Conservation (phyloP, 2,888 invertebrate species). For the Syritta pipiens region DNA sequence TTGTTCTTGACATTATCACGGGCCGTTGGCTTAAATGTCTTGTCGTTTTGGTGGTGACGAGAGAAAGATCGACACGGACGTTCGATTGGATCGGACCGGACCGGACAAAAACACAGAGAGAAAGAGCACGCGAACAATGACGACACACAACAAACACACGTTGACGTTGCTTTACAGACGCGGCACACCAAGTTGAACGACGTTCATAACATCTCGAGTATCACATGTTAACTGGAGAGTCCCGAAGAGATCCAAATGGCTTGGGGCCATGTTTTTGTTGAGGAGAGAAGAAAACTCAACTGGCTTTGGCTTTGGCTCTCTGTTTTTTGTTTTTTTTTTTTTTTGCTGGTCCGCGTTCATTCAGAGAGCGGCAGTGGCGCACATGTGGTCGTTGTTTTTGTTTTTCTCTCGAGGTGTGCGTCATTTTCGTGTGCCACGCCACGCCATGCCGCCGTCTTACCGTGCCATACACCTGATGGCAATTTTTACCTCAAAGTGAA, state of each 20-base stretch:
- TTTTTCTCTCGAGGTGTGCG: slow-evolving; percentile 25
- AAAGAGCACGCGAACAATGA: slow-evolving; percentile 25
- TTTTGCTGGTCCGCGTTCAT: slow-evolving; percentile 43
- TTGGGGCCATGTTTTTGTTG: slow-evolving; percentile 69
- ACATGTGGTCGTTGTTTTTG: slow-evolving; percentile 23
- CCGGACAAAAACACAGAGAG: too few species aligned
- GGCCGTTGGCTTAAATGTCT: slow-evolving; percentile 70
- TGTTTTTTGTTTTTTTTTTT: slow-evolving; percentile 44
- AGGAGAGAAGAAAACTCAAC: slow-evolving; percentile 48
- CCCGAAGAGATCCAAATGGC: slow-evolving; percentile 71
- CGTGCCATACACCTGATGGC: slow-evolving; percentile 56
- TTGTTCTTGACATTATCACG: slow-evolving; percentile 71
- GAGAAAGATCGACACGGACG: too few species aligned
- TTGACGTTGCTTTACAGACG: slow-evolving; percentile 58
- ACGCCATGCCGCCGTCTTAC: too few species aligned
- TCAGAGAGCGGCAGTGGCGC: slow-evolving; percentile 51
- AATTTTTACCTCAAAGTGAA: slow-evolving; percentile 22
- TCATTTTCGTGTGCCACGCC: not conserved
- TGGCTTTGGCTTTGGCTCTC: slow-evolving; percentile 13
- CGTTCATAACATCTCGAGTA: slow-evolving; percentile 71
- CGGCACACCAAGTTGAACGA: slow-evolving; percentile 40
- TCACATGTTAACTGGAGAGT: slow-evolving; percentile 72
- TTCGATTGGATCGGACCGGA: too few species aligned
- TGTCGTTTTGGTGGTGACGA: slow-evolving; percentile 33
- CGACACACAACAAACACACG: slow-evolving; percentile 36